These are phyloP conservation scores for Calyptomena viridis DNA, from an alignment of 2,113 vertebrate genomes.

Conservation along the genomic window DNA sequence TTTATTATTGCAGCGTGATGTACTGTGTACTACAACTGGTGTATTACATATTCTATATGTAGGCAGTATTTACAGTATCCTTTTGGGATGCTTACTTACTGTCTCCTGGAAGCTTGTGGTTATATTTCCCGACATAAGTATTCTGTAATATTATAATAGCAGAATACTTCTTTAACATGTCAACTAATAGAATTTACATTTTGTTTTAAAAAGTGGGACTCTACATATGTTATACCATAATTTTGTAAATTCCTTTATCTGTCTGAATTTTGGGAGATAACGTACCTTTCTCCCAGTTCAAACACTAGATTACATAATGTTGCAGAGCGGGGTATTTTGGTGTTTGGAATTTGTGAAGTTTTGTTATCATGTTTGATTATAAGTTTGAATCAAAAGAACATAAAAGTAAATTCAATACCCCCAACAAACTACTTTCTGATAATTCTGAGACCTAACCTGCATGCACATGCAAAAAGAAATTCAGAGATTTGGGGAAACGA, in stretches of 20 bases:
- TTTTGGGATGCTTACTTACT: neutral
- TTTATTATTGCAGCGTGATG: neutral
- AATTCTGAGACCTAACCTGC: neutral
- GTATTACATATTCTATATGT: neutral
- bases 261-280: neutral
- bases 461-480: neutral
- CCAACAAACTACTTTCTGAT: neutral
- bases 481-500: neutral
- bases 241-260: neutral
- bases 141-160: neutral
- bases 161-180: neutral
- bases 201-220: neutral
- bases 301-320: neutral
- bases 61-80: neutral
- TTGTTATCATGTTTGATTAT: neutral
- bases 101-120: neutral
- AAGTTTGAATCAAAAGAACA: neutral
- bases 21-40: neutral
- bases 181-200: neutral
- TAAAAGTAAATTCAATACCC: neutral
- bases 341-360: neutral
- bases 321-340: neutral
- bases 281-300: neutral
- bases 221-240: neutral
- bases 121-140: neutral